Percentiles rank a stretch among this genome's conserved stretches.
These are phyloP conservation scores for Tyrophagus putrescentiae DNA, from an alignment of 1,140 invertebrate species.

Conservation along the genomic window DNA sequence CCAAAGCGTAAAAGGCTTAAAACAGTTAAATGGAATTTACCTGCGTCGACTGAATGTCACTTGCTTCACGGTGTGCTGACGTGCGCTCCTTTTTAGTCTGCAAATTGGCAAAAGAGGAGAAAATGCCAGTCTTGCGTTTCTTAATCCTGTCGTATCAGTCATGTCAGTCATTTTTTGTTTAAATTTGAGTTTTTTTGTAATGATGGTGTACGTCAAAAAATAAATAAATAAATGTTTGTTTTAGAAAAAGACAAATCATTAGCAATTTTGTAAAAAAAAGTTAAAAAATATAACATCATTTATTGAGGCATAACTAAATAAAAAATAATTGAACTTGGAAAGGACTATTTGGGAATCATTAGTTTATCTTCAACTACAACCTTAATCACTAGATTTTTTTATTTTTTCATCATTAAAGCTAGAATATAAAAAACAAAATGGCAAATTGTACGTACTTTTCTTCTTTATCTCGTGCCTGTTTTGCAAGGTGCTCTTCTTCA, in stretches of 20 bases:
- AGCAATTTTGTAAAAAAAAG: not conserved
- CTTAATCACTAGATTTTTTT: not conserved
- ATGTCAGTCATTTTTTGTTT: not conserved
- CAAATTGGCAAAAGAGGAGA: slow-evolving; percentile 26
- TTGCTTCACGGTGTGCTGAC: slow-evolving; percentile 59
- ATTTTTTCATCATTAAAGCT: slow-evolving; percentile 38
- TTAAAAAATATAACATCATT: not conserved
- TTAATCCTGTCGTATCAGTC: slow-evolving; percentile 18
- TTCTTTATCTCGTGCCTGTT: slow-evolving; percentile 86
- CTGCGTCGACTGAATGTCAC: slow-evolving; percentile 80
- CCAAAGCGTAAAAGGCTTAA: not conserved
- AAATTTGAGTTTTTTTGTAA: not conserved
- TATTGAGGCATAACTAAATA: not conserved
- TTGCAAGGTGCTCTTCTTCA: slow-evolving; percentile 83
- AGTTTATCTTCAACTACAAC: too few species aligned
- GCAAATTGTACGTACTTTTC: slow-evolving; percentile 57
- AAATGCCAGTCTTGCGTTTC: slow-evolving; percentile 22
- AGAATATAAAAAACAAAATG: slow-evolving; percentile 23
- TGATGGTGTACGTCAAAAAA: not conserved
- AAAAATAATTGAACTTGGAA: not conserved
- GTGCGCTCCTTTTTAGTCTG: slow-evolving; percentile 25
- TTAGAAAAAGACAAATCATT: too few species aligned
- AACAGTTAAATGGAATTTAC: slow-evolving; percentile 28
- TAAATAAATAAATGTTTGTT: not conserved
- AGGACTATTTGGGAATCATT: too few species aligned